phyloP scores from a whole-genome alignment of 2,888 invertebrate genomes.

The Lithosia quadra region DNA sequence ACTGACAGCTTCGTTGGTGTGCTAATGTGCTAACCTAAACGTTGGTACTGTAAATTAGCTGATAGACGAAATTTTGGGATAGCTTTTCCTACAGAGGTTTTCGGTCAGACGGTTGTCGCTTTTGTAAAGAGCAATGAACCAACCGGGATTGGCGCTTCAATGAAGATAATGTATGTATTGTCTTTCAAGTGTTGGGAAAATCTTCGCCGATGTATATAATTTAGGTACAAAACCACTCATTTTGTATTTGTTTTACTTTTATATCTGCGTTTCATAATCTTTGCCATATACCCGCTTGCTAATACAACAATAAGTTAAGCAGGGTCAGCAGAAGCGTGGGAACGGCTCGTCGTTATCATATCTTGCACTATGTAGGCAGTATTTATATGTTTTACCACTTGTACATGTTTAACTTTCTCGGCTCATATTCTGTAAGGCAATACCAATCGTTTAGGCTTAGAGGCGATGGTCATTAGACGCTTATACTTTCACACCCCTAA shows the following conservation, averaged over 20 bases:
- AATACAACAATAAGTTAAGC: conserved; percentile 30
- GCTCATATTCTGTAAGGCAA: neutral
- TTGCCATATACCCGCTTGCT: conserved; percentile 39
- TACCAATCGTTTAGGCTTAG: neutral
- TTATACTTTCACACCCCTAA: too few relatives aligned
- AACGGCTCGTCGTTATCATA: conserved; percentile 41
- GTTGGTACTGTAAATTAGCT: too few relatives aligned
- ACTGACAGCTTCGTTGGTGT: too few relatives aligned
- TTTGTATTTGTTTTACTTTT: neutral
- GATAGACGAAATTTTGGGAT: neutral
- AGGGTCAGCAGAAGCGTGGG: conserved; percentile 61
- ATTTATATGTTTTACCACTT: conserved; percentile 1
- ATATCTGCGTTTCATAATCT: conserved; percentile 29
- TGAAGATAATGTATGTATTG: neutral
- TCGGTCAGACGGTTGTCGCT: neutral
- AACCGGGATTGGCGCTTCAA: neutral
- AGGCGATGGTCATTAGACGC: neutral
- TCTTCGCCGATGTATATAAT: too few relatives aligned
- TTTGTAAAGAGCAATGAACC: too few relatives aligned
- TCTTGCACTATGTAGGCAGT: conserved; percentile 31
- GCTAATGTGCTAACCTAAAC: too few relatives aligned
- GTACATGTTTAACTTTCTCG: neutral
- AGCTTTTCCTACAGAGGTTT: neutral
- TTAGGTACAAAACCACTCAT: neutral
- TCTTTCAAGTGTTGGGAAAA: too few relatives aligned